phyloP scores from a whole-genome alignment of 2,113 vertebrate species.

The Plestiodon gilberti region DNA sequence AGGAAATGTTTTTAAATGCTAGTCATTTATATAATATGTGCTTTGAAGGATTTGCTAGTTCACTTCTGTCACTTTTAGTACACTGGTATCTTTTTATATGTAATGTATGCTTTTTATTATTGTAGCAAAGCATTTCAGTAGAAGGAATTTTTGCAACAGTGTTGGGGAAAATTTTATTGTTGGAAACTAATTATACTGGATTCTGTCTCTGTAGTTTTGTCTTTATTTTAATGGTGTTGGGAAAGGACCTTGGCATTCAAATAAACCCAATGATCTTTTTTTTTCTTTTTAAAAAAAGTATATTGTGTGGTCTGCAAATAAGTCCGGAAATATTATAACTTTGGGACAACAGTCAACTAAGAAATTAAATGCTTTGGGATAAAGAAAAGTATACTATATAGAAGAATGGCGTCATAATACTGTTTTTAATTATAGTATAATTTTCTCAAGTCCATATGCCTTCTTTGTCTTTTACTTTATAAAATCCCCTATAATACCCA shows the following conservation, averaged over 20 bases:
- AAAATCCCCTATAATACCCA: slow-evolving; percentile 61
- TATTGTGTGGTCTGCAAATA: slow-evolving; percentile 76
- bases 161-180: slow-evolving; percentile 86
- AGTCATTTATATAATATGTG: slow-evolving; percentile 86
- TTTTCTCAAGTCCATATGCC: slow-evolving; percentile 72
- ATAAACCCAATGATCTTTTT: slow-evolving; percentile 76
- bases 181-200: slow-evolving; percentile 87
- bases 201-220: slow-evolving; percentile 81
- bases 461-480: slow-evolving; percentile 76
- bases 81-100: slow-evolving; percentile 92
- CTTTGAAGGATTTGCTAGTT: slow-evolving; percentile 85
- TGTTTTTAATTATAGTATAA: slow-evolving; percentile 77
- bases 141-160: slow-evolving; percentile 88
- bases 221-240: slow-evolving; percentile 81
- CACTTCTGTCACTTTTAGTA: slow-evolving; percentile 87
- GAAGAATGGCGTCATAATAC: slow-evolving; percentile 70
- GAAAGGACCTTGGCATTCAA: slow-evolving; percentile 79
- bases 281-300: slow-evolving; percentile 75
- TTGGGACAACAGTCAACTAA: slow-evolving; percentile 65
- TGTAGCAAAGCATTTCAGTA: slow-evolving; percentile 92
- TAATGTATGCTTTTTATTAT: slow-evolving; percentile 94
- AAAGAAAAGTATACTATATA: slow-evolving; percentile 61
- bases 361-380: slow-evolving; percentile 66
- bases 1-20: slow-evolving; percentile 84
- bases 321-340: slow-evolving; percentile 68